Evolutionary conservation across 1,140 invertebrate species (phyloP).

Genomic region (Psilanteris sp.): DNA sequence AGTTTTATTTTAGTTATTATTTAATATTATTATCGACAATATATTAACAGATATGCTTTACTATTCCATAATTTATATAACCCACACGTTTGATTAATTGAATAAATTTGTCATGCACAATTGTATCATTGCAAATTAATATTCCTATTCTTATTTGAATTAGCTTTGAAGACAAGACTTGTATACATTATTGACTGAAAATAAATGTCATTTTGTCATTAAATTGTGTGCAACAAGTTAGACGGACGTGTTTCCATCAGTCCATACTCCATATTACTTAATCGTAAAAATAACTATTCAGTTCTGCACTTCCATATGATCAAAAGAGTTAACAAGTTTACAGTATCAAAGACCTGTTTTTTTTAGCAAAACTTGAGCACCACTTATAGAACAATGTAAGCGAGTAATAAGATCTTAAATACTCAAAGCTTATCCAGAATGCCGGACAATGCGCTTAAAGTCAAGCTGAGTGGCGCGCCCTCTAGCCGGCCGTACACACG

Average conservation of each 20-base stretch:
- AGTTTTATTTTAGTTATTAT: no score
- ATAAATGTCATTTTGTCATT: no score
- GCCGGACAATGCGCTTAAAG: constrained; percentile 42
- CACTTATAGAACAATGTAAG: constrained; percentile 47
- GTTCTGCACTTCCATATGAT: constrained; percentile 9
- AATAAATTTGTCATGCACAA: no score
- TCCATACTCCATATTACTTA: constrained; percentile 6
- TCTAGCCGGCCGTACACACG: constrained; percentile 22
- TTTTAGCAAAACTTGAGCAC: constrained; percentile 30
- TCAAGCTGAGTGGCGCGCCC: constrained; percentile 8
- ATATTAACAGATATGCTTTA: no score
- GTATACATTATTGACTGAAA: no score
- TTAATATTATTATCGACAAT: no score
- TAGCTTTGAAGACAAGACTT: no score
- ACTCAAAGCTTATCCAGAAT: constrained; percentile 47
- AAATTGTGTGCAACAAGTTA: constrained; percentile 36
- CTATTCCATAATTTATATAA: no score
- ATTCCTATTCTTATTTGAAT: no score
- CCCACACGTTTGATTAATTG: no score
- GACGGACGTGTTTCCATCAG: constrained; percentile 5
- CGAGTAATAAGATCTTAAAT: constrained; percentile 59
- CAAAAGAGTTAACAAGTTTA: constrained; percentile 57
- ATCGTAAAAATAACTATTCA: constrained; percentile 47
- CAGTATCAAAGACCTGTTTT: constrained; percentile 52
- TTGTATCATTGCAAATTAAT: no score